Percentiles rank a stretch among this genome's conserved stretches.
phyloP scores from a whole-genome alignment of 2,797 vertebrate genomes.

The Podarcis lilfordi region DNA sequence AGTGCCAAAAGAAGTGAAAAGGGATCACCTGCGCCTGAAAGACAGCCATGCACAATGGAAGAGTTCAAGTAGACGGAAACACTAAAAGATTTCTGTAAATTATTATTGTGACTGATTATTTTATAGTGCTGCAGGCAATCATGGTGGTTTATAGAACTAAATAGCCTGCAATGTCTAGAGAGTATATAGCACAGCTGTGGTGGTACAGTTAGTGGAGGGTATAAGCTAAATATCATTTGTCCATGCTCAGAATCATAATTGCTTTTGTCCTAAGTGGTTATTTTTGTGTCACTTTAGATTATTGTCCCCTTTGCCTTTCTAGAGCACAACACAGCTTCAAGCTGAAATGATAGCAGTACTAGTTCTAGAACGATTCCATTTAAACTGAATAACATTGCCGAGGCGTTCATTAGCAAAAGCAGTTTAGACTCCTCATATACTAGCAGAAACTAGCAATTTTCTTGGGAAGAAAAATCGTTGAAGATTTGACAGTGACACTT shows the following conservation, averaged over 20 bases:
- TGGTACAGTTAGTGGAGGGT: constrained; percentile 5
- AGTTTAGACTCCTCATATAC: not conserved
- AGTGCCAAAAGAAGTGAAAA: not conserved
- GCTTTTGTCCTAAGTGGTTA: constrained; percentile 18
- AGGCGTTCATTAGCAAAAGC: constrained; percentile 1
- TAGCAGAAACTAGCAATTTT: not conserved
- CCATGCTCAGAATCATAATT: constrained; percentile 21
- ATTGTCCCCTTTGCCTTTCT: constrained; percentile 4
- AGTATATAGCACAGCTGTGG: constrained; percentile 8
- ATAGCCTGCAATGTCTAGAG: not conserved
- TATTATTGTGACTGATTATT: not conserved
- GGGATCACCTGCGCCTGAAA: not conserved
- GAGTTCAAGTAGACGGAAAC: not conserved
- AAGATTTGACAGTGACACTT: not conserved
- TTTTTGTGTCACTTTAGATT: constrained; percentile 38
- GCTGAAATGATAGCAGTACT: constrained; percentile 9
- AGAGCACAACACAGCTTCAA: constrained; percentile 18
- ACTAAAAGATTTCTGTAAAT: not conserved
- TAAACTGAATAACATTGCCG: not conserved
- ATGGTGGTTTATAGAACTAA: constrained; percentile 13
- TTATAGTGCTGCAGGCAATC: not conserved
- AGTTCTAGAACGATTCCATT: constrained; percentile 1
- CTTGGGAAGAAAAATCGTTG: not conserved
- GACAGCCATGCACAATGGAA: not conserved
- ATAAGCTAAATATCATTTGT: constrained; percentile 31